Evolutionary conservation across 2,888 invertebrate species (phyloP), one percentile per base, ranked within the genome.

Genomic region (Parnassius mnemosyne): DNA sequence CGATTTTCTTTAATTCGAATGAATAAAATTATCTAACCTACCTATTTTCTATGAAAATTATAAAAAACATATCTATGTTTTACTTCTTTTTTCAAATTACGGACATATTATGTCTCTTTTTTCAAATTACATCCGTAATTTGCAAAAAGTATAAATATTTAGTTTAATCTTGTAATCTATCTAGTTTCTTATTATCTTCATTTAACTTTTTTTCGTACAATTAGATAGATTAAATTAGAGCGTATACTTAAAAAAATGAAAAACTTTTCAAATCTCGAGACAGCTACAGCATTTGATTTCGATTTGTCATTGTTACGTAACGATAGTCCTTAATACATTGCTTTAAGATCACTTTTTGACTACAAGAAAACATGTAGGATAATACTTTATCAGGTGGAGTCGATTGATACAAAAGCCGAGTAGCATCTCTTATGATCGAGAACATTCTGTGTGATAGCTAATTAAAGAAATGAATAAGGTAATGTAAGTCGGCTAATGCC

Each of bases 401-500:
- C 65, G 76, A 74, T 78, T 76, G 74, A 74, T 74, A 85, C 87
- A 87, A 87, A 77, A 89, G 87, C 84, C 85, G 83, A 74, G 90
- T 87, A 90, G 89, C 74, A 75, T 78, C 80, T 80, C 80, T 80
- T 84, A 85, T 89, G 87, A 90, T 88, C 85, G 87, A 89, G 85
- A 85, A 84, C 85, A 85, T 82, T 83, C 80, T 82, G 83, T 85
- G 84, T 85, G 87, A 89, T 87, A 89, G 87, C 86, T 90, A 89
- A 90, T 91, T 90, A 91, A 88, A 87, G 88, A 82, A 85, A 81
- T 87, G 88, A 89, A 89, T 89, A 87, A 85, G 83, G 80, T 83
- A 83, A 79, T 85, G 84, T 84, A 84, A 87, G 87, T 87, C 87
- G 89, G 83, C 84, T 86, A 86, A 84, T 86, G 82, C 86, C 83